Evolutionary conservation across 2,113 vertebrate genomes (phyloP).

Genomic region (Cephalophus harveyi): DNA sequence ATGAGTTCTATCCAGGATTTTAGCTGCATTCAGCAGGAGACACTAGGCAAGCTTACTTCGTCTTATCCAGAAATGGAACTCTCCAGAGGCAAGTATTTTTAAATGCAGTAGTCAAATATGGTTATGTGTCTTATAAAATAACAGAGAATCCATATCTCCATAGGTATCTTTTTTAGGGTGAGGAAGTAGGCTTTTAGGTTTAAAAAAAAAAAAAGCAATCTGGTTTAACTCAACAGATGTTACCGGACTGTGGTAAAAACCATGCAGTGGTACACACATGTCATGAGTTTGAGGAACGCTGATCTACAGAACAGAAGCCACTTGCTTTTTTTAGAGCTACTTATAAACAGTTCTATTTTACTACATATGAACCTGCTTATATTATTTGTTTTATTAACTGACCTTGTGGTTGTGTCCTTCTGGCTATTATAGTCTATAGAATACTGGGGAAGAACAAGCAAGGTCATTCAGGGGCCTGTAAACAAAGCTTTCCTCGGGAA

Average conservation of each 20-base stretch:
- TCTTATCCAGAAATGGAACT: background rate
- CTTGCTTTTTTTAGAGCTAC: background rate
- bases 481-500: background rate
- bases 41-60: background rate
- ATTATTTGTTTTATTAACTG: background rate
- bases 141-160: background rate
- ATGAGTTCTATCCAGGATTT: background rate
- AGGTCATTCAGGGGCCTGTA: background rate
- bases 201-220: background rate
- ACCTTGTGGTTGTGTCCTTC: background rate
- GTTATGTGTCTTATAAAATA: slow-evolving; percentile 1
- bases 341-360: background rate
- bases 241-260: background rate
- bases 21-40: background rate
- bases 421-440: background rate
- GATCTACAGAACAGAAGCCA: background rate
- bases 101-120: background rate
- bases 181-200: background rate
- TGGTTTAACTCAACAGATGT: background rate
- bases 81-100: background rate
- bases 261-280: background rate
- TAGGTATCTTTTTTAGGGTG: background rate
- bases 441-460: background rate
- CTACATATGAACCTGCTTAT: background rate
- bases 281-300: background rate